These are phyloP conservation scores for Boloria selene DNA, from an alignment of 2,888 invertebrate species.

Conservation along the genomic window DNA sequence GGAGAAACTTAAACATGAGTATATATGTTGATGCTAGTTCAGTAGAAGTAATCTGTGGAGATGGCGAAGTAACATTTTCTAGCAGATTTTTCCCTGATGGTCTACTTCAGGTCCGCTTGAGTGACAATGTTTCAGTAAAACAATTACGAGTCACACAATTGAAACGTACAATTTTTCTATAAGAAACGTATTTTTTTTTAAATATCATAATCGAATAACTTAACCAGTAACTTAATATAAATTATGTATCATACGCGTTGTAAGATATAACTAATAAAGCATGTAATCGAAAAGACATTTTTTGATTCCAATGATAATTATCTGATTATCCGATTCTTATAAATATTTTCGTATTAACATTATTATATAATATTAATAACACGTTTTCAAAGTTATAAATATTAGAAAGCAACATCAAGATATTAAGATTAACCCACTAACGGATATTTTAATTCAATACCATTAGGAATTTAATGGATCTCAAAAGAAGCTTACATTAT, in stretches of 20 bases:
- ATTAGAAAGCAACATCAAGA: too few species aligned
- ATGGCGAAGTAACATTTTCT: slow-evolving; percentile 62
- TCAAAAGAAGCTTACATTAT: too few species aligned
- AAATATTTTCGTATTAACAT: too few species aligned
- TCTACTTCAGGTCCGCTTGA: slow-evolving; percentile 19
- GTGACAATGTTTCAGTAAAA: background rate
- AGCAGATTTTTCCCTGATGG: slow-evolving; percentile 60
- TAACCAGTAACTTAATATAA: background rate
- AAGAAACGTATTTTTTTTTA: background rate
- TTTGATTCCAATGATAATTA: background rate
- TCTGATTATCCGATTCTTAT: background rate
- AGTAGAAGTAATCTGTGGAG: slow-evolving; percentile 59
- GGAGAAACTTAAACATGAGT: slow-evolving; percentile 44
- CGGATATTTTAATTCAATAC: too few species aligned
- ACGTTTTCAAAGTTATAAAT: too few species aligned
- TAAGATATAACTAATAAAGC: slow-evolving; percentile 6
- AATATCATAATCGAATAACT: background rate
- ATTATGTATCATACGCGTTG: background rate
- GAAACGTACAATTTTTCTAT: background rate
- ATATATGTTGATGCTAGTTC: slow-evolving; percentile 64
- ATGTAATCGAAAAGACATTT: background rate
- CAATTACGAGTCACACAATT: slow-evolving; percentile 6
- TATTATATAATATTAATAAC: too few species aligned
- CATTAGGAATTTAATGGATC: slow-evolving; percentile 1
- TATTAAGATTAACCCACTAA: too few species aligned